Evolutionary conservation across 2,888 invertebrate species (phyloP).

Genomic region (Drosophila dives): DNA sequence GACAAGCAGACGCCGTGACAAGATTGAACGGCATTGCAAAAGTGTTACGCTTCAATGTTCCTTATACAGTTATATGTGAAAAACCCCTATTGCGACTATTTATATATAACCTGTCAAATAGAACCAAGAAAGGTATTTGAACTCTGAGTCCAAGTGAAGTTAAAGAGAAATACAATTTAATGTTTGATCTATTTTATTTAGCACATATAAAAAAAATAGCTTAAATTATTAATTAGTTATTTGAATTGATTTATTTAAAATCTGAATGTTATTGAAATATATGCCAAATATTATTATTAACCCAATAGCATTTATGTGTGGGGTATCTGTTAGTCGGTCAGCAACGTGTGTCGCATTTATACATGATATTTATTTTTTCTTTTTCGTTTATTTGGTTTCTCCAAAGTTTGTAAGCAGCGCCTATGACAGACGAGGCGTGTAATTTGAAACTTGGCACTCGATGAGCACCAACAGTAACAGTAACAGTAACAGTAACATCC

Average conservation of each 20-base stretch:
- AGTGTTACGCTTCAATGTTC: conserved; percentile 65
- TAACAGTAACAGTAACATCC: not conserved
- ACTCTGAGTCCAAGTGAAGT: not conserved
- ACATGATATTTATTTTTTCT: conserved; percentile 30
- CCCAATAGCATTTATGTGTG: not conserved
- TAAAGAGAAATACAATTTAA: not conserved
- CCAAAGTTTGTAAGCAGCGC: conserved; percentile 28
- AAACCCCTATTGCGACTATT: not conserved
- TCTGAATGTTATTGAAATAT: not conserved
- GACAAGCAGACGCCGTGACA: conserved; percentile 55
- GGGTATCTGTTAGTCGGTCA: conserved; percentile 12
- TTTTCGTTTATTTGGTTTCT: conserved; percentile 34
- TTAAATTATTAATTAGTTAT: not conserved
- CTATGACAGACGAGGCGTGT: conserved; percentile 66
- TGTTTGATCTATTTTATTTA: not conserved
- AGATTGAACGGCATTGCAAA: conserved; percentile 56
- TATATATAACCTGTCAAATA: not conserved
- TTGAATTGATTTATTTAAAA: not conserved
- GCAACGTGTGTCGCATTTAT: not conserved
- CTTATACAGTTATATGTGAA: conserved; percentile 28
- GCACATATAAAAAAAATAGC: not conserved
- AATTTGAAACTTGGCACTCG: conserved; percentile 71
- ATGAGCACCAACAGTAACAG: conserved; percentile 26
- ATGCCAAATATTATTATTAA: too few relatives aligned
- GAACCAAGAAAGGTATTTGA: not conserved